Percentiles rank a stretch among this genome's conserved stretches.
phyloP scores from a whole-genome alignment of 2,888 invertebrate genomes.

The Craniophora ligustri region DNA sequence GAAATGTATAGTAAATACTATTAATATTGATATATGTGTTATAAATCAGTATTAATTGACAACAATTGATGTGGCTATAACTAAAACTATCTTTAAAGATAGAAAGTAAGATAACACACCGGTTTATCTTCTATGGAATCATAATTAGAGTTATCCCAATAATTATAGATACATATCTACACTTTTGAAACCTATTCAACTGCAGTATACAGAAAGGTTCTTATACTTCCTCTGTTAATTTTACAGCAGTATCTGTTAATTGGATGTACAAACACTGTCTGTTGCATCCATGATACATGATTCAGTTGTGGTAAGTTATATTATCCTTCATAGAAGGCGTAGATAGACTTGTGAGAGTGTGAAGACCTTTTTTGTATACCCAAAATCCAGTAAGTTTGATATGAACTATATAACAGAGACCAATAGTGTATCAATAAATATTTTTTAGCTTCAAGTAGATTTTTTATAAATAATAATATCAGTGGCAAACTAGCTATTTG shows the following conservation, averaged over 20 bases:
- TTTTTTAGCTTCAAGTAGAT: no score
- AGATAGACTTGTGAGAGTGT: not conserved
- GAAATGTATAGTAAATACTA: no score
- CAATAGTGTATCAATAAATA: no score
- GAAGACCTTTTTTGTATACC: no score
- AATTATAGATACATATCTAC: not conserved
- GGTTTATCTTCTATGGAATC: not conserved
- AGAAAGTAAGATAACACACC: slow-evolving; percentile 12
- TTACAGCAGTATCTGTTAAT: slow-evolving; percentile 14
- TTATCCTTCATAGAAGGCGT: not conserved
- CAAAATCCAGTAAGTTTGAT: no score
- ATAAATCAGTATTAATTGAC: no score
- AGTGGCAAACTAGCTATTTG: no score
- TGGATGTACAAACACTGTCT: slow-evolving; percentile 1
- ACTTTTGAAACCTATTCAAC: not conserved
- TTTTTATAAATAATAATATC: no score
- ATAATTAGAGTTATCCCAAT: not conserved
- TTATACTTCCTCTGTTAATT: slow-evolving; percentile 18
- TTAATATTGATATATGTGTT: no score
- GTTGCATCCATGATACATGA: slow-evolving; percentile 20
- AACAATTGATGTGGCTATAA: no score
- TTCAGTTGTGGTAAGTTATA: not conserved
- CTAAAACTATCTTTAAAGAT: no score
- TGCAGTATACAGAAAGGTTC: slow-evolving; percentile 6
- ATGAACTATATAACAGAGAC: no score